A percentile compares a stretch with the other conserved stretches of the same genome.
Evolutionary conservation across 53 echinoderm and acorn worm genomes (phyloP).

Genomic region (Pentamera pediparva): DNA sequence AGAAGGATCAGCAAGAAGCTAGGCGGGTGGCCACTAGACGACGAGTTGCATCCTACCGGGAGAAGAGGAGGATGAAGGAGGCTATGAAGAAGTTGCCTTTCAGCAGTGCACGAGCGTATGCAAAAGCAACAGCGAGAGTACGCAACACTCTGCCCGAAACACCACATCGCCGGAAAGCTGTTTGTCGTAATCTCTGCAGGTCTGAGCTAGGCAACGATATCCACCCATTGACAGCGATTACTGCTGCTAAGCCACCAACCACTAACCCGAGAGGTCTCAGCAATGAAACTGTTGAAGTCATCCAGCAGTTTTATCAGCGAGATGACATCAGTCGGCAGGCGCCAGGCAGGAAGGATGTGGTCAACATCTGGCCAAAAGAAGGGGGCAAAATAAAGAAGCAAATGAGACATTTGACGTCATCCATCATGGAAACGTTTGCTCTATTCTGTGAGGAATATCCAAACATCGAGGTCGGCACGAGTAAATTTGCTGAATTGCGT

Average conservation of each 20-base stretch:
- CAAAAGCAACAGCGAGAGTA: constrained; percentile 11
- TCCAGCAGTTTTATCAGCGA: constrained; percentile 33
- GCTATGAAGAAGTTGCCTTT: background rate
- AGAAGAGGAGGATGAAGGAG: background rate
- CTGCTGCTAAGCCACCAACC: constrained; percentile 23
- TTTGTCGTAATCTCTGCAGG: constrained; percentile 2
- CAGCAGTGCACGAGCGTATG: constrained; percentile 3
- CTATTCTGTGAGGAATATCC: constrained; percentile 19
- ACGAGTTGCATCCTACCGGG: background rate
- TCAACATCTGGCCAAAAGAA: constrained; percentile 21
- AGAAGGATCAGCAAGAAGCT: background rate
- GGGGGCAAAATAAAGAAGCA: constrained; percentile 21
- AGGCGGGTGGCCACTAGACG: background rate
- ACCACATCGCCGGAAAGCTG: background rate
- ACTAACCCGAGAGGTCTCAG: constrained; percentile 20
- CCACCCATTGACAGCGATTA: background rate
- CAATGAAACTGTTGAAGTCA: constrained; percentile 10
- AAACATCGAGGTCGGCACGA: constrained; percentile 30
- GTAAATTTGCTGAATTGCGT: constrained; percentile 51
- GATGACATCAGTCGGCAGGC: constrained; percentile 55
- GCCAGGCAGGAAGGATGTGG: constrained; percentile 39
- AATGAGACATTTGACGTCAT: constrained; percentile 31
- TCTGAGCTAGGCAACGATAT: constrained; percentile 14
- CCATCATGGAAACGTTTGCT: constrained; percentile 39
- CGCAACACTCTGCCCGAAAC: background rate